These are phyloP conservation scores for Mythimna ferrago DNA, from an alignment of 2,888 invertebrate species.

Conservation along the genomic window DNA sequence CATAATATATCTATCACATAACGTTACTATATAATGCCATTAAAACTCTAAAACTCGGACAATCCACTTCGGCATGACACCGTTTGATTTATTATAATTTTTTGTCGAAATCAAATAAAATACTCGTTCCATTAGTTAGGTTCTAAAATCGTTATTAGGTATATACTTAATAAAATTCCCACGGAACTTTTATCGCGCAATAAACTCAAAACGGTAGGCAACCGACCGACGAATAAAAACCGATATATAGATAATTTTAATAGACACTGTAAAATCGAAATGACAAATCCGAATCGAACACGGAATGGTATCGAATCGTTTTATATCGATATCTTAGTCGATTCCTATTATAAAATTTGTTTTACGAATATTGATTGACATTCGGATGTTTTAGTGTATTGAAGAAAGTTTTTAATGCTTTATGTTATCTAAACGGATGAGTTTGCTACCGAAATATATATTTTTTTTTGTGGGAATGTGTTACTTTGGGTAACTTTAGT, in stretches of 20 bases:
- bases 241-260: conserved; percentile 82
- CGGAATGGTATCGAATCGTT: conserved; percentile 67
- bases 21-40: conserved; percentile 50
- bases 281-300: conserved; percentile 71
- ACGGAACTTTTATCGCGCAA: conserved; percentile 71
- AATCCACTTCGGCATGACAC: conserved; percentile 52
- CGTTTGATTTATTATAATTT: conserved; percentile 61
- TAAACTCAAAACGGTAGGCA: conserved; percentile 83
- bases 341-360: conserved; percentile 65
- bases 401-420: conserved; percentile 54
- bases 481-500: conserved; percentile 8
- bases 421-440: conserved; percentile 43
- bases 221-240: conserved; percentile 77
- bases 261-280: conserved; percentile 78
- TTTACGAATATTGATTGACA: conserved; percentile 62
- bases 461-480: conserved; percentile 18
- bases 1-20: conserved; percentile 54
- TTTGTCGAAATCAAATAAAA: conserved; percentile 57
- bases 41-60: conserved; percentile 43
- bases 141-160: conserved; percentile 70
- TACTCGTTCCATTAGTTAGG: conserved; percentile 71
- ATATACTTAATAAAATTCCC: conserved; percentile 69
- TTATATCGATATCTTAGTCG: conserved; percentile 72
- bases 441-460: conserved; percentile 46
- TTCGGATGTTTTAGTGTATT: conserved; percentile 53